Evolutionary conservation across 2,113 vertebrate genomes (phyloP).

Genomic region (Agelaius tricolor): DNA sequence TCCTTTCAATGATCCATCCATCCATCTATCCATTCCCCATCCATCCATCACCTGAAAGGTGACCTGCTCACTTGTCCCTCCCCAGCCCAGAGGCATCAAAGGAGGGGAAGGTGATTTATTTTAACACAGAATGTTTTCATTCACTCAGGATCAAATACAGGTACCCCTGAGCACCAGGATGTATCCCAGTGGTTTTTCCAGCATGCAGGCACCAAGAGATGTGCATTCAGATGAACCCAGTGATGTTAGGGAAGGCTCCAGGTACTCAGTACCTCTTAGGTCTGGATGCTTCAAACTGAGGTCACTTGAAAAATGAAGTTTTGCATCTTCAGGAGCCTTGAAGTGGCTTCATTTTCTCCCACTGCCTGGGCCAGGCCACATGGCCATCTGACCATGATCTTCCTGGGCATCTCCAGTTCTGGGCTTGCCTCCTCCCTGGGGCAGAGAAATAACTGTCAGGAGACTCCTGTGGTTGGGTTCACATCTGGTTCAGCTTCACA

Average conservation of each 20-base stretch:
- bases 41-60: background rate
- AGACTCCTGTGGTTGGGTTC: background rate
- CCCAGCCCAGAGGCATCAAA: background rate
- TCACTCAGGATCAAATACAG: background rate
- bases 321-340: background rate
- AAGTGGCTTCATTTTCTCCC: background rate
- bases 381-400: background rate
- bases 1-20: background rate
- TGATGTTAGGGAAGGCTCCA: background rate
- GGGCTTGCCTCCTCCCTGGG: background rate
- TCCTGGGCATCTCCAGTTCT: background rate
- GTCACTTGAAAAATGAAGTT: background rate
- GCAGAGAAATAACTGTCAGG: background rate
- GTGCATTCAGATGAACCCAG: background rate
- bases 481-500: background rate
- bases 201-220: background rate
- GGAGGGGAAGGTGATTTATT: background rate
- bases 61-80: background rate
- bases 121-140: background rate
- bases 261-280: background rate
- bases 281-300: background rate
- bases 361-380: background rate
- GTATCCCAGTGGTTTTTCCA: background rate
- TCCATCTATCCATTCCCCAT: background rate
- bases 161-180: background rate